Percentiles rank a stretch among this genome's conserved stretches.
phyloP scores from a whole-genome alignment of 2,113 vertebrate species.

The Hippocampus mohnikei region DNA sequence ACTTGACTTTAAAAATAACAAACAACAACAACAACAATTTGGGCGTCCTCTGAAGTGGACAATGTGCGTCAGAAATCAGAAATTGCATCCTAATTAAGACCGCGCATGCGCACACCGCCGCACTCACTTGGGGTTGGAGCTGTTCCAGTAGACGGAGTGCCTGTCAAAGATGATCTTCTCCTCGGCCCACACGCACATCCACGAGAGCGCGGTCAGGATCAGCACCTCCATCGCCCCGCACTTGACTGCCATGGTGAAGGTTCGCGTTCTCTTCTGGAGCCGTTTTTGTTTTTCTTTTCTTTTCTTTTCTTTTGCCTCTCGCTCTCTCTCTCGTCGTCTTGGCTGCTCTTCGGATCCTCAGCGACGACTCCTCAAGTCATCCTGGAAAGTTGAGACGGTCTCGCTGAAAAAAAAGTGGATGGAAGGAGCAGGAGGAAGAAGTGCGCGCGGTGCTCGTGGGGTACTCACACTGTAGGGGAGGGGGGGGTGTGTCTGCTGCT shows the following conservation, averaged over 20 bases:
- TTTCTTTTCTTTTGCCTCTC: too few species aligned
- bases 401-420: neutral
- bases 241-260: conserved; percentile 43
- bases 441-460: neutral
- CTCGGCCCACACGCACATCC: conserved; percentile 71
- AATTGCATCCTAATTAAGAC: neutral
- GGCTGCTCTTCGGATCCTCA: neutral
- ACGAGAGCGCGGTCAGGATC: conserved; percentile 68
- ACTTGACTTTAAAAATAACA: too few species aligned
- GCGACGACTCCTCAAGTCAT: conserved; percentile 10
- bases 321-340: neutral
- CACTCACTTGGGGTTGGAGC: conserved; percentile 76
- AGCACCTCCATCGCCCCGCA: conserved; percentile 70
- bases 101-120: conserved; percentile 14
- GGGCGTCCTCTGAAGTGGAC: neutral
- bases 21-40: neutral
- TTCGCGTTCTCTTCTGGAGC: neutral
- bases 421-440: neutral
- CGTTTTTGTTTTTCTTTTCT: neutral
- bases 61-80: neutral
- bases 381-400: conserved; percentile 6
- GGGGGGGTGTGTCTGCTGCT: conserved; percentile 4
- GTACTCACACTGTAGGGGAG: neutral
- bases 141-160: conserved; percentile 79
- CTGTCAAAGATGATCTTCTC: conserved; percentile 77